phyloP scores from a whole-genome alignment of 1,140 invertebrate genomes.

The Musca domestica region DNA sequence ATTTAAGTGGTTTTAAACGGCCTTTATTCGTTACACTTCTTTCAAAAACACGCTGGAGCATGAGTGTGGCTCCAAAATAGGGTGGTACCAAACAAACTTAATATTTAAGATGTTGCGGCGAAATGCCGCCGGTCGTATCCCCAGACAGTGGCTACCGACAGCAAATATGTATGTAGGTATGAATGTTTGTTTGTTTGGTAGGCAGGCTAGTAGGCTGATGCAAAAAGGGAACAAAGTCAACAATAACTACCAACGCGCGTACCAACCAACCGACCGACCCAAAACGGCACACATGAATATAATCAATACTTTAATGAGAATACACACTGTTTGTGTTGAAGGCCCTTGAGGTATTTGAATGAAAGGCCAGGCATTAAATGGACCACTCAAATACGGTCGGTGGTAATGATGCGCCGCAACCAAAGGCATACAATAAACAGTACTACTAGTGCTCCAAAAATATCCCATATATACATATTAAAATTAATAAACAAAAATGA shows the following conservation, averaged over 20 bases:
- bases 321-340: too few relatives aligned
- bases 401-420: too few relatives aligned
- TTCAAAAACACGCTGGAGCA: background rate
- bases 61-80: background rate
- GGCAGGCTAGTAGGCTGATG: background rate
- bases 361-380: too few relatives aligned
- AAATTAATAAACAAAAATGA: constrained; percentile 22
- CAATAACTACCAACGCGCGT: background rate
- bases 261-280: too few relatives aligned
- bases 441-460: background rate
- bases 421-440: background rate
- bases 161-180: too few relatives aligned
- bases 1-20: background rate
- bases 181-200: background rate
- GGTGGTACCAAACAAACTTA: constrained; percentile 5
- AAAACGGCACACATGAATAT: too few relatives aligned
- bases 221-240: background rate
- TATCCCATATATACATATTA: background rate
- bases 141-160: background rate
- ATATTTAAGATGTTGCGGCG: constrained; percentile 1
- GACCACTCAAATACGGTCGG: too few relatives aligned
- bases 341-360: too few relatives aligned
- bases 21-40: constrained; percentile 11
- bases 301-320: too few relatives aligned
- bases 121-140: constrained; percentile 13